Percentiles rank a stretch among this genome's conserved stretches.
These are phyloP conservation scores for Pyrgus malvae DNA, from an alignment of 2,888 invertebrate species.

Conservation along the genomic window DNA sequence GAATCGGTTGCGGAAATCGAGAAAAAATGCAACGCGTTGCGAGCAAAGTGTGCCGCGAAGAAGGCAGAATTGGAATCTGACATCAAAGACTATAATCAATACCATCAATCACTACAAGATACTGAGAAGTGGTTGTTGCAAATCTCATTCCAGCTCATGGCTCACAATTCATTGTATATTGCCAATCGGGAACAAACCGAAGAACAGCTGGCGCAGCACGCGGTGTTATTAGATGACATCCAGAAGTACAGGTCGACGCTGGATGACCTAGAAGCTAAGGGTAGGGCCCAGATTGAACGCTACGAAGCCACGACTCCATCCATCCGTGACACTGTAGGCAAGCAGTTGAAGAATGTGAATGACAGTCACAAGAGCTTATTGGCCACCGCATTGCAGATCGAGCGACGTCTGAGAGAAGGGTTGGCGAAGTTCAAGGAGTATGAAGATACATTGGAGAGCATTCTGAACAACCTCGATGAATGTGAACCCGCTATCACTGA, in stretches of 20 bases:
- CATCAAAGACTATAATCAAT: conserved; percentile 91
- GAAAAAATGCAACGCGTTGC: conserved; percentile 86
- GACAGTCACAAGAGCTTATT: conserved; percentile 95
- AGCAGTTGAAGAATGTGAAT: conserved; percentile 93
- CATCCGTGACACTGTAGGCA: conserved; percentile 90
- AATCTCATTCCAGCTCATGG: conserved; percentile 97
- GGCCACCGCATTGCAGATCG: conserved; percentile 94
- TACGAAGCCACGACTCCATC: conserved; percentile 87
- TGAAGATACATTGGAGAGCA: conserved; percentile 93
- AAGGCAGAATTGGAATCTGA: conserved; percentile 89
- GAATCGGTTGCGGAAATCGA: conserved; percentile 87
- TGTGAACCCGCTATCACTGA: conserved; percentile 91
- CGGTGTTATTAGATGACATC: conserved; percentile 87
- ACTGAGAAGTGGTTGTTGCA: conserved; percentile 97
- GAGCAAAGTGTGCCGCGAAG: conserved; percentile 83
- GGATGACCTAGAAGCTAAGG: conserved; percentile 91
- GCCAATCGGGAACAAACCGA: conserved; percentile 95
- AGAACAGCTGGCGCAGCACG: conserved; percentile 95
- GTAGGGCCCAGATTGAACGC: conserved; percentile 90
- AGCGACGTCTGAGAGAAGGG: conserved; percentile 92
- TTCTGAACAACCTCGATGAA: conserved; percentile 89
- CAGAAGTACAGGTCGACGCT: conserved; percentile 91
- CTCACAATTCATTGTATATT: conserved; percentile 96
- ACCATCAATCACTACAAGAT: conserved; percentile 94
- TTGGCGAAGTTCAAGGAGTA: conserved; percentile 96